Percentiles rank a stretch among this genome's conserved stretches.
Evolutionary conservation across 2,888 invertebrate species (phyloP).

Genomic region (Plemyria rubiginata): DNA sequence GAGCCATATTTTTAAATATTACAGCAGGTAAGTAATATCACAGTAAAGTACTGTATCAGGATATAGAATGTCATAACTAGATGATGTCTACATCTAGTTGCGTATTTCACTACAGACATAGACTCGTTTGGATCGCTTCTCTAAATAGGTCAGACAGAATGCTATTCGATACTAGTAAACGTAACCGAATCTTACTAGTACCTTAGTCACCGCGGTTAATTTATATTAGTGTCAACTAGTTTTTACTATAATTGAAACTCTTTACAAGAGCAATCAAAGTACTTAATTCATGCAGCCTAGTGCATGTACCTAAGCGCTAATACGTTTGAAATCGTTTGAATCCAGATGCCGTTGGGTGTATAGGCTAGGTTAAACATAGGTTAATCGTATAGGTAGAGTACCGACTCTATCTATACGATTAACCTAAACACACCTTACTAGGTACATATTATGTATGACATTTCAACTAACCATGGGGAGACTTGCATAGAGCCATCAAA

Average conservation of each 20-base stretch:
- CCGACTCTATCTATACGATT: no score
- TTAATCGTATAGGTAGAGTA: no score
- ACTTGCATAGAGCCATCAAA: conserved; percentile 49
- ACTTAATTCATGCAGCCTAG: not conserved
- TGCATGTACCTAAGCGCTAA: not conserved
- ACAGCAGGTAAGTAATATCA: no score
- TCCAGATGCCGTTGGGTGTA: not conserved
- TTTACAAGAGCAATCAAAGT: no score
- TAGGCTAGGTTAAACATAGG: no score
- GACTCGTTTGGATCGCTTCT: conserved; percentile 7
- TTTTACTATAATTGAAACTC: not conserved
- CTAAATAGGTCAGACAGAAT: conserved; percentile 20
- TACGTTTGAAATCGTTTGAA: not conserved
- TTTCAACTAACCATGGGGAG: conserved; percentile 56
- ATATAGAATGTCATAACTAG: not conserved
- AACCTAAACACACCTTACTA: no score
- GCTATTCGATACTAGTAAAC: conserved; percentile 14
- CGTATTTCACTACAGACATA: not conserved
- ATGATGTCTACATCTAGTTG: not conserved
- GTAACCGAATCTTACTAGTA: conserved; percentile 2
- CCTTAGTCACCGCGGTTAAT: conserved; percentile 14
- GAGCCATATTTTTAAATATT: not conserved
- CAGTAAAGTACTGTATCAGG: not conserved
- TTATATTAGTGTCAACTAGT: conserved; percentile 27
- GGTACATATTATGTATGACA: conserved; percentile 9